A percentile compares a stretch with the other conserved stretches of the same genome.
Evolutionary conservation across 2,888 invertebrate species (phyloP).

Genomic region (Sminthurinus aureus): DNA sequence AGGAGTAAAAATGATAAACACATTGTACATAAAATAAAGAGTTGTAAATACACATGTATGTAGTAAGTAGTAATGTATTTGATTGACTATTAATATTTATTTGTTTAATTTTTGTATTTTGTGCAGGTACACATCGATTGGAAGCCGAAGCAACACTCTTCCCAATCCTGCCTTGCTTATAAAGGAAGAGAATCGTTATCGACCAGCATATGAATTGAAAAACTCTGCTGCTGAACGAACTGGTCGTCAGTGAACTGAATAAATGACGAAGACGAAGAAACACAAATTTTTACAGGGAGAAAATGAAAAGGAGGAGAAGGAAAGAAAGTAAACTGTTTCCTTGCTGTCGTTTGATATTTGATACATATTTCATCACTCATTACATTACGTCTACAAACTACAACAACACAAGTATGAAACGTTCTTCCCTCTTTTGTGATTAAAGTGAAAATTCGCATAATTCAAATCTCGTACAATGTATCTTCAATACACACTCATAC

Average conservation of each 20-base stretch:
- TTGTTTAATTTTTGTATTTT: not conserved
- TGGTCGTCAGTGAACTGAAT: constrained; percentile 64
- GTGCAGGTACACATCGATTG: constrained; percentile 84
- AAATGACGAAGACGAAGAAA: not conserved
- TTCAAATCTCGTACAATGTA: no score
- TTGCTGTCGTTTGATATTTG: not conserved
- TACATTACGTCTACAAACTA: not conserved
- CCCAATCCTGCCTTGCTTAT: constrained; percentile 75
- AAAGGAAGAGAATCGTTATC: constrained; percentile 67
- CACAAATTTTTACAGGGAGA: not conserved
- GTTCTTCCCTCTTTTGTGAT: no score
- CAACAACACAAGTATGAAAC: not conserved
- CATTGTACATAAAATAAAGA: not conserved
- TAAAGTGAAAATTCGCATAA: no score
- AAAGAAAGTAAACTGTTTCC: not conserved
- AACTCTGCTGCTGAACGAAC: constrained; percentile 72
- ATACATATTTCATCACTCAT: no score
- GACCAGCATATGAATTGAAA: constrained; percentile 76
- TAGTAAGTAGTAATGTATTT: not conserved
- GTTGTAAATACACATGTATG: not conserved
- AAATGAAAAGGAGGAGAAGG: not conserved
- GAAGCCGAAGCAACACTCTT: constrained; percentile 79
- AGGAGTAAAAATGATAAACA: constrained; percentile 66
- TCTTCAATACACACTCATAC: no score
- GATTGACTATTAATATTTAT: not conserved